A percentile compares a stretch with the other conserved stretches of the same genome.
Conservation (phyloP, 2,113 vertebrate genomes). For the Cricetomys ansorgei region DNA sequence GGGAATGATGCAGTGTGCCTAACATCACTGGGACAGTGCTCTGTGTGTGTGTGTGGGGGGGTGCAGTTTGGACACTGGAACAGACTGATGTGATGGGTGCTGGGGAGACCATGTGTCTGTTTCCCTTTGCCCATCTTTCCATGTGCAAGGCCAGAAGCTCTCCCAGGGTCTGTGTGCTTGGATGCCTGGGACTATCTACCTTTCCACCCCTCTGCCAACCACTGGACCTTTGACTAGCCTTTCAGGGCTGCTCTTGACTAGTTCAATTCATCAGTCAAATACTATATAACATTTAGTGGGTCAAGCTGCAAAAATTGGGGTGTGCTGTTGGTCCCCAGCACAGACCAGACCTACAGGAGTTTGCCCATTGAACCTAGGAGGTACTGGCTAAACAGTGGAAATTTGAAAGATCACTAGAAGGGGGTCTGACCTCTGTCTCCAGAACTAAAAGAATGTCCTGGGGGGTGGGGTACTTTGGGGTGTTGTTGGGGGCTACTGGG, state of each 20-base stretch:
- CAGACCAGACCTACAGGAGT: accelerated
- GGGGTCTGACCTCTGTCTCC: not conserved
- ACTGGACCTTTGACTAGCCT: not conserved
- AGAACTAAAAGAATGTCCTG: not conserved
- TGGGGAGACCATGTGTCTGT: accelerated
- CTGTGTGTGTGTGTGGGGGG: accelerated
- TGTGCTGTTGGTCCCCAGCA: accelerated
- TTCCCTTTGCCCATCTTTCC: accelerated
- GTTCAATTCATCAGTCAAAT: not conserved
- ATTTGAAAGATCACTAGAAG: not conserved
- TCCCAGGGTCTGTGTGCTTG: accelerated
- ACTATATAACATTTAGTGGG: not conserved
- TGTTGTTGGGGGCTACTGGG: not conserved
- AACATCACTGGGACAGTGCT: accelerated
- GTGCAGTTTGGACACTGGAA: accelerated
- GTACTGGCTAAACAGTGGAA: not conserved
- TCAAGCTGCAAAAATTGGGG: not conserved
- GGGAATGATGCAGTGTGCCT: not conserved
- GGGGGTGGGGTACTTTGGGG: not conserved
- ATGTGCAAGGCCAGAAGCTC: not conserved
- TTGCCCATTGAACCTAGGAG: too few relatives aligned
- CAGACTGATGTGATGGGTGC: not conserved
- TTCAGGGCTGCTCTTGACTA: not conserved
- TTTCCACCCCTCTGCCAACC: not conserved
- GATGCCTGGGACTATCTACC: not conserved